These are phyloP conservation scores for Nycticorax nycticorax DNA, from an alignment of 2,113 vertebrate species.

Conservation along the genomic window DNA sequence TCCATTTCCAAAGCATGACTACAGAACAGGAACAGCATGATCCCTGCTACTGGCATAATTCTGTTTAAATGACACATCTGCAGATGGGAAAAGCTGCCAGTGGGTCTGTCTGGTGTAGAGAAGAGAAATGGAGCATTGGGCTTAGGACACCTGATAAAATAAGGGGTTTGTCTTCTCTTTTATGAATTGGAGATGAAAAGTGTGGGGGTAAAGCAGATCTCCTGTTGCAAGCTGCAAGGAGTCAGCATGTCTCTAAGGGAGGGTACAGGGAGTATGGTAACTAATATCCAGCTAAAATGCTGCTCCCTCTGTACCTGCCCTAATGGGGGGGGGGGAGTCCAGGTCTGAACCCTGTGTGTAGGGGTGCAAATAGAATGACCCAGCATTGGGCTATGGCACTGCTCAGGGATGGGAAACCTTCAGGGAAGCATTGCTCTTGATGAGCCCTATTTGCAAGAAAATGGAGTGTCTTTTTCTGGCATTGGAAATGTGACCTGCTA, in stretches of 20 bases:
- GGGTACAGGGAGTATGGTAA: neutral
- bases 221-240: neutral
- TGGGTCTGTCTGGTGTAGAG: neutral
- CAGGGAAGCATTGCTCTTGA: neutral
- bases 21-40: conserved; percentile 28
- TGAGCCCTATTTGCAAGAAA: neutral
- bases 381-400: neutral
- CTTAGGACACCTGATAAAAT: neutral
- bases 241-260: fast-evolving
- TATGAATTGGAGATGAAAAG: neutral
- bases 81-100: neutral
- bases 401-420: neutral
- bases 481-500: neutral
- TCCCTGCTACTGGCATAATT: conserved; percentile 31
- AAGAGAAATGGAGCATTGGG: neutral
- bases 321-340: neutral
- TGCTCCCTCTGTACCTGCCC: neutral
- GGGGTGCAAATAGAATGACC: neutral
- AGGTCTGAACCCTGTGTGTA: neutral
- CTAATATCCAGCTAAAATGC: neutral
- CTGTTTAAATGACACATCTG: conserved; percentile 38
- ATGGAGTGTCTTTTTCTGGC: neutral
- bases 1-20: neutral
- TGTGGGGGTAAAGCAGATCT: neutral
- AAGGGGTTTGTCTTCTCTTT: neutral